Base-by-base conservation (phyloP, 2,797 vertebrate genomes). In the Crocidura indochinensis region DNA sequence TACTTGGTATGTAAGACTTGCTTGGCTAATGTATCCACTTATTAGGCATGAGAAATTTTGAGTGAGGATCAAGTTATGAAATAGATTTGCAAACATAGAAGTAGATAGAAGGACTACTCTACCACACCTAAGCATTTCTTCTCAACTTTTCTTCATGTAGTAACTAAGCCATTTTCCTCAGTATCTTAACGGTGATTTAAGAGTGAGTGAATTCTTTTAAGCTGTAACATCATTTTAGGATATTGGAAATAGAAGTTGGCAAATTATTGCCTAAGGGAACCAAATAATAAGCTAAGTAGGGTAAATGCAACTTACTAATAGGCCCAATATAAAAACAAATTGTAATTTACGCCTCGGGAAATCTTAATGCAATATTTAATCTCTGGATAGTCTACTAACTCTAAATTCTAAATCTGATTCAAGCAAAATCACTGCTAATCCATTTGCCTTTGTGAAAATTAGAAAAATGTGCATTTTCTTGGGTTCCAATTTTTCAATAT, bases 1-100 rank as follows among this genome's bases (percentile, higher is more conserved):
- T 85, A n/a, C 51, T 79, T 89, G 49, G 29, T 68, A 51, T 87
- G 12, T 67, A 85, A 49, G 22, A 20, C 88, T 88, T 90, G 20
- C 53, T 92, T 53, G 69, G 75, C 80, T 94, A 88, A 88, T 95
- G 65, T 75, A 77, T 93, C n/a, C 53, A 79, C 56, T 86, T 95
- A 31, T 22, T 85, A 91, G 77, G 38, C 72, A 79, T 92, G 77
- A 87, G 74, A 94, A 84, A 90, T 88, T 72, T 60, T 92, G 76
- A 89, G 9, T 95, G 85, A 88, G 49, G 29, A 82, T 11, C 7
- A 19, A 74, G 27, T 93, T 79, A 85, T 87, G 78, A 94, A 93
- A 53, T 65, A 38, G 38, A 82, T 78, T 17, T 31, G 11, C 76
- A 88, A 89, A 82, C 29, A 51, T 76, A 26, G 20, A 91, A 78